Base-by-base conservation (phyloP, 30 jellyfish, hydroid and myxozoan species). In the Rhopilema esculentum region DNA sequence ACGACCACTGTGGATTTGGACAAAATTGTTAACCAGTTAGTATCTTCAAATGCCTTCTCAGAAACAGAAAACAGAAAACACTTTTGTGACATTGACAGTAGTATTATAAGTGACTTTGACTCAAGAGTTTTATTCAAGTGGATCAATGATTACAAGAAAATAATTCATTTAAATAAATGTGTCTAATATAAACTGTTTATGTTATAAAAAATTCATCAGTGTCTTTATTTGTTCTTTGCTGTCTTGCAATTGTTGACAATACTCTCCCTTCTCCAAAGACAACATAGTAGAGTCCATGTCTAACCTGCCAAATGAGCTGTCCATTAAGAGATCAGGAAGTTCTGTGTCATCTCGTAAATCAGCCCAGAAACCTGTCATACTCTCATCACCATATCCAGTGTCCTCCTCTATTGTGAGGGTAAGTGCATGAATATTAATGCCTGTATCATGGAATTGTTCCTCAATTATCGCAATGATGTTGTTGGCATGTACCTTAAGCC, bases 401-500 rank as follows among this genome's bases (percentile, higher is more conserved):
- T 40, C 57, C 57, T 40, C 57, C 57, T 40, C 57, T 40, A 40
- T 40, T 40, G 57, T 40, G 57, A 40, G 57, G 57, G 57, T 40
- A 40, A 40, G 57, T 40, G 57, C 57, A 40, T 40, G 57, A 40
- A 40, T 69, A 28, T 69, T 29, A 69, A 69, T 69, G 52, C 52
- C 80, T 21, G 52, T 21, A 69, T 69, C 80, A 21, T 24, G 52
- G 31, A 23, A 69, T 21, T 21, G 25, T 17, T 29, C 80, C 23
- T 69, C 52, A 23, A 69, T 69, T 69, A 28, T 28, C 23, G 52
- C 52, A 28, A 69, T 24, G 52, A 69, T 69, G 52, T 69, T 69
- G 80, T 69, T 69, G 49, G 80, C 80, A 69, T 69, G 80, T 24
- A 23, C 80, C 31, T 69, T 28, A 20, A 65, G 49, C 80, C 80